These are phyloP conservation scores for Proisotoma minuta DNA, from an alignment of 2,888 invertebrate genomes.

Conservation along the genomic window DNA sequence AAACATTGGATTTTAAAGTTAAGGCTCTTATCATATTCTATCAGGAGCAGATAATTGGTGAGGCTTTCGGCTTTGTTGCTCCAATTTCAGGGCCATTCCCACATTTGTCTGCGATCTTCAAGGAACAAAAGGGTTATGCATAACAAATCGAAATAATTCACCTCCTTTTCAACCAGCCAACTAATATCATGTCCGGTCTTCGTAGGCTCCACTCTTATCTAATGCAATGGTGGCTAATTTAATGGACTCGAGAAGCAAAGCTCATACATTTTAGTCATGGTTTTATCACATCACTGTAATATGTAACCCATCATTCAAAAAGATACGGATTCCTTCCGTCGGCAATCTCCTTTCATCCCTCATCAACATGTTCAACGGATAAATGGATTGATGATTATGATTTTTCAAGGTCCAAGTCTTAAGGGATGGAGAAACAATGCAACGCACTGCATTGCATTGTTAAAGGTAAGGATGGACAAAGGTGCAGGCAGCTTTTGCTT, in stretches of 20 bases:
- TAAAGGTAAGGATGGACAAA: no score
- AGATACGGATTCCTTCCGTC: not conserved
- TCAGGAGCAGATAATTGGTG: not conserved
- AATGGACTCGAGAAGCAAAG: no score
- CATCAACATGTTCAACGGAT: not conserved
- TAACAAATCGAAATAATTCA: constrained; percentile 15
- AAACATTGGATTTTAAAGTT: not conserved
- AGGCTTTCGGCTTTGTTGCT: not conserved
- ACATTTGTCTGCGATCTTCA: not conserved
- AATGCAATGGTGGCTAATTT: no score
- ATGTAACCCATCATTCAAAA: constrained; percentile 1
- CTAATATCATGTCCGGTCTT: no score
- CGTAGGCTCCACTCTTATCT: no score
- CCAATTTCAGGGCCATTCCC: not conserved
- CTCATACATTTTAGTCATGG: constrained; percentile 26
- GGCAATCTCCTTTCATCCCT: constrained; percentile 2
- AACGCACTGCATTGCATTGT: not conserved
- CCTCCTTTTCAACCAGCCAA: no score
- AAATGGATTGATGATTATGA: constrained; percentile 6
- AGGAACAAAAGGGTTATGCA: constrained; percentile 18
- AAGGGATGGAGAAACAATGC: not conserved
- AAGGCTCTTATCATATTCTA: not conserved
- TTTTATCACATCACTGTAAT: constrained; percentile 14
- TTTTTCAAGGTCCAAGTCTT: constrained; percentile 1
- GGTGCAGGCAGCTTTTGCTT: no score